Base-by-base conservation (phyloP, 2,113 vertebrate species). In the Urocynchramus pylzowi region DNA sequence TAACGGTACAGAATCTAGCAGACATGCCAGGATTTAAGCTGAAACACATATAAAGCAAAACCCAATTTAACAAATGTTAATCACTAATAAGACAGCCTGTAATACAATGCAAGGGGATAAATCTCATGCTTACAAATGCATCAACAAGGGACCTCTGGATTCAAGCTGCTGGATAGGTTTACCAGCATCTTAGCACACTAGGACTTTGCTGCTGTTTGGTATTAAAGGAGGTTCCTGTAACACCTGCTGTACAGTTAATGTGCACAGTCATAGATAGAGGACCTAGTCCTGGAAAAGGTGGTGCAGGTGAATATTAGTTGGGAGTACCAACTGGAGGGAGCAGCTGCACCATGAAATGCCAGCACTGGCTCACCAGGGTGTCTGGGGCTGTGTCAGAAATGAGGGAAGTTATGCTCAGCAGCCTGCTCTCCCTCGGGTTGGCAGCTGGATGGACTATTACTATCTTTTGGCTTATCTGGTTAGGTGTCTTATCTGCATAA, bases 321-420 rank as follows among this genome's bases (percentile, higher is more conserved):
- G 23, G 15, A 79, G 9, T 14, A 74, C 15, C 28, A 56, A 14
- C 8, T 5, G 47, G 27, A 41, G 22, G 49, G 42, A 47, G 35
- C 13, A 68, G 33, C 33, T 63, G 47, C 5, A 11, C 20, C 47
- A 42, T 31, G 49, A 83, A 83, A 74, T 19, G 18, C 22, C 56
- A 37, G 16, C 37, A 57, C 45, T 60, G n/a, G 35, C 20, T 68
- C 41, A 49, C 16, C 8, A 31, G 37, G 16, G 4, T 49, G 14
- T 26, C 35, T 26, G 30, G 8, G 8, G 20, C 47, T 42, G 20
- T 26, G 28, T 45, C 47, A 59, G 42, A 70, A 82, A 61, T 10
- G 13, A 42, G 23, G 24, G 5, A 67, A 54, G 16, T 27, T 28
- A 4, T 3, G 16, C 61, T 26, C 0, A 0, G 61, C 65, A 90